Evolutionary conservation across 2,888 invertebrate species (phyloP), one percentile per base, ranked within the genome.

Genomic region (Sphaerophoria taeniata): DNA sequence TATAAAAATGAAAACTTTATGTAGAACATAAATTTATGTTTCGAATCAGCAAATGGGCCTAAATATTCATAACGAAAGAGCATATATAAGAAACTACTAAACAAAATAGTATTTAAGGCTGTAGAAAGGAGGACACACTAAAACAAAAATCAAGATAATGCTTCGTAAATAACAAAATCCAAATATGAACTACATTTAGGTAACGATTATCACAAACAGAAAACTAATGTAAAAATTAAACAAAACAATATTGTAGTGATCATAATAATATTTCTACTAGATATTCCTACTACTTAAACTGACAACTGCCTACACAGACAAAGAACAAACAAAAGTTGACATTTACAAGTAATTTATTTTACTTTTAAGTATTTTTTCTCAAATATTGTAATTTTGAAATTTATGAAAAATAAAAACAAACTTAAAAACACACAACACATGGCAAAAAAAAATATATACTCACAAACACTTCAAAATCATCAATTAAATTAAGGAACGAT

Each of bases 351-450:
- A n/a, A 47, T 49, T 65, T 65, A 4, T 56, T 14, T 63, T 34
- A 34, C n/a, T n/a, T 24, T 24, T 24, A 24, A 24, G 1, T 24
- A 2, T 24, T 24, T 24, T 24, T 24, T 24, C 2, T 24, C 1
- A 24, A 2, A 24, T 24, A 24, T 24, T 2, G 24, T 24, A 24
- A 24, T 24, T 24, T 24, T 24, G 24, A 24, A 24, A 24, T 24
- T 24, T 24, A 24, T 24, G 1, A 24, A 24, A 24, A 24, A 24
- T 24, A 24, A 24, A 24, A 24, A 24, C 24, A 24, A n/a, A n/a
- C n/a, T n/a, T n/a, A n/a, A n/a, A 87, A 83, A 87, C 86, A 11
- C 39, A 88, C 88, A 72, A 82, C 79, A 81, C 77, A 80, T 74
- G 74, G 73, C 63, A 80, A 79, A 87, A 43, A 65, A n/a, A n/a